Evolutionary conservation across 2,797 vertebrate species (phyloP), one percentile per base, ranked within the genome.

Genomic region (Epinephelus awoara): DNA sequence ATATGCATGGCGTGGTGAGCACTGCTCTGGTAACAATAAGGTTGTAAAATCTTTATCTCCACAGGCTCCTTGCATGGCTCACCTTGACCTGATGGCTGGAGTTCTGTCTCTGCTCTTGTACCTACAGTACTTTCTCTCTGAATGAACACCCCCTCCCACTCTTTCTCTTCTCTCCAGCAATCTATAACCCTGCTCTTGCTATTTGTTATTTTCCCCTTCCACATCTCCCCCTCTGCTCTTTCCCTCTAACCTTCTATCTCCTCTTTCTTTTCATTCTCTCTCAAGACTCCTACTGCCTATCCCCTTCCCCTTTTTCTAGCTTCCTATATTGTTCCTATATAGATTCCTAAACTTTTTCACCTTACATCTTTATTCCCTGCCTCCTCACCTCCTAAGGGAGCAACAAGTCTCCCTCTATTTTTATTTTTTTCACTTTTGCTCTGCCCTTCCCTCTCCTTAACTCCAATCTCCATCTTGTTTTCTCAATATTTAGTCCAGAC

Each of bases 11-110:
- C 14, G 25, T 75, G 87, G 79, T 80, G 91, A 91, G 86, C 74
- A 19, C 67, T 51, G 75, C 86, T 88, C 86, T 86, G 82, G 84
- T 88, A 94, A 93, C 90, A 89, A 93, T 92, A 83, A 70, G 84
- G 77, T 52, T 91, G 86, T 89, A 90, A 92, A 93, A 92, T 89
- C 89, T 92, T 88, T 83, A 93, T 91, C 92, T 93, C 91, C 89
- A 91, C 89, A 88, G 90, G 91, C 87, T 85, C 25, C 79, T 57
- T 82, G 84, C 83, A 82, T 62, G 73, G 80, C 90, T 92, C 88
- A 91, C 87, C 91, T 90, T 93, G 90, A 88, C 92, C 91, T 75
- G 84, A 68, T 91, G 92, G 87, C 81, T 89, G 83, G 84, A 92
- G 82, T 72, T 85, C 75, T 71, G 69, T 79, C 82, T 89, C 67